phyloP scores from a whole-genome alignment of 2,113 vertebrate genomes.

The Miniopterus natalensis region DNA sequence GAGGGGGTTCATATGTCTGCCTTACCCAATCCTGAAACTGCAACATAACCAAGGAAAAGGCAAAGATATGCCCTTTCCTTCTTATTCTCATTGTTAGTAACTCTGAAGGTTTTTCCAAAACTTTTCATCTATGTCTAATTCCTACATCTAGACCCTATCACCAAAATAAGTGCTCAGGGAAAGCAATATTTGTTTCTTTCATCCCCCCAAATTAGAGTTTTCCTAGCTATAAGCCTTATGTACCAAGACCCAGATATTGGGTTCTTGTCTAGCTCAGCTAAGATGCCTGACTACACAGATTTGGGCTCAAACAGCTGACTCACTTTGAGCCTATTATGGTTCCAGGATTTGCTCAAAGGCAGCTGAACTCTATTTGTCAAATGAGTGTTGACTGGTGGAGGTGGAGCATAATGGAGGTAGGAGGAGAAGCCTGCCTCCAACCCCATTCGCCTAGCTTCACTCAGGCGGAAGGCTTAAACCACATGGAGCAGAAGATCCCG shows the following conservation, averaged over 20 bases:
- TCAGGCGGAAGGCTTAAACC: conserved; percentile 62
- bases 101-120: background rate
- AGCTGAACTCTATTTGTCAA: conserved; percentile 68
- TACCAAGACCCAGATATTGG: conserved; percentile 6
- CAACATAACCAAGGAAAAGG: conserved; percentile 47
- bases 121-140: background rate
- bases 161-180: conserved; percentile 35
- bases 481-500: conserved; percentile 63
- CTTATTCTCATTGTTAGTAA: conserved; percentile 25
- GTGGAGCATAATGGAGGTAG: conserved; percentile 37
- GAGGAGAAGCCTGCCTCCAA: conserved; percentile 47
- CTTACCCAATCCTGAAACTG: conserved; percentile 41
- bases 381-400: conserved; percentile 46
- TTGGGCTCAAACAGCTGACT: conserved; percentile 67
- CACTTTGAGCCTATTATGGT: conserved; percentile 26
- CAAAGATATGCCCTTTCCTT: conserved; percentile 25
- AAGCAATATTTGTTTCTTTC: conserved; percentile 47
- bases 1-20: background rate
- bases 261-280: conserved; percentile 31
- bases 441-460: conserved; percentile 26
- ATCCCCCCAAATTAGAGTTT: conserved; percentile 23
- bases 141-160: conserved; percentile 30
- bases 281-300: conserved; percentile 32
- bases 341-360: conserved; percentile 64
- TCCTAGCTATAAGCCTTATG: conserved; percentile 20